Evolutionary conservation across 2,888 invertebrate species (phyloP).

Genomic region (Oscheius myriophilus): DNA sequence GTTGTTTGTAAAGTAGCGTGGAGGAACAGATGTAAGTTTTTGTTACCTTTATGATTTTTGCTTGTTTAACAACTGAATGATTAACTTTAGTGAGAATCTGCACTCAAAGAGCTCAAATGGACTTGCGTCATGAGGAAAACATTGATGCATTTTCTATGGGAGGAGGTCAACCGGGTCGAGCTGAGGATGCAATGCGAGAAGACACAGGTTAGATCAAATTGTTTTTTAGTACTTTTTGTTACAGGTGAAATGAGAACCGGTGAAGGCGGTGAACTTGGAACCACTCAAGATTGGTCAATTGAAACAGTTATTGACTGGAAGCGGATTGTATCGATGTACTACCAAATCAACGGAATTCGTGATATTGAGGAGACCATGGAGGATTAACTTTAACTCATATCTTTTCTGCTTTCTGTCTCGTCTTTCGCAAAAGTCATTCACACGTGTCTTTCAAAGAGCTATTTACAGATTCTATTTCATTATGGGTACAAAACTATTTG

Average conservation of each 20-base stretch:
- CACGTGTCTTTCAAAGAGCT: too few species aligned
- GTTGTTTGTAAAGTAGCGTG: conserved; percentile 69
- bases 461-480: too few species aligned
- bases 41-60: too few species aligned
- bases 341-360: conserved; percentile 53
- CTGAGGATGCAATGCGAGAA: conserved; percentile 53
- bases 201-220: conserved; percentile 19
- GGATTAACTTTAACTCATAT: neutral
- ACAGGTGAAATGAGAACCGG: neutral
- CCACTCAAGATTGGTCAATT: conserved; percentile 46
- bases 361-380: conserved; percentile 16
- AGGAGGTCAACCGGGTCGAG: conserved; percentile 63
- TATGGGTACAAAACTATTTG: too few species aligned
- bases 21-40: conserved; percentile 65
- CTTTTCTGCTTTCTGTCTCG: too few species aligned
- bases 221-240: neutral
- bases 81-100: conserved; percentile 67
- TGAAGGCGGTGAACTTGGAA: conserved; percentile 43
- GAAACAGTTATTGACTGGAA: conserved; percentile 68
- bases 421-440: too few species aligned
- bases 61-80: neutral
- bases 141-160: conserved; percentile 71
- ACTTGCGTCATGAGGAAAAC: conserved; percentile 70
- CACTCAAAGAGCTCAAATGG: conserved; percentile 69
- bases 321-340: conserved; percentile 67